Base-by-base conservation (phyloP, 2,797 vertebrate genomes). In the Mormyrops attenuatus region DNA sequence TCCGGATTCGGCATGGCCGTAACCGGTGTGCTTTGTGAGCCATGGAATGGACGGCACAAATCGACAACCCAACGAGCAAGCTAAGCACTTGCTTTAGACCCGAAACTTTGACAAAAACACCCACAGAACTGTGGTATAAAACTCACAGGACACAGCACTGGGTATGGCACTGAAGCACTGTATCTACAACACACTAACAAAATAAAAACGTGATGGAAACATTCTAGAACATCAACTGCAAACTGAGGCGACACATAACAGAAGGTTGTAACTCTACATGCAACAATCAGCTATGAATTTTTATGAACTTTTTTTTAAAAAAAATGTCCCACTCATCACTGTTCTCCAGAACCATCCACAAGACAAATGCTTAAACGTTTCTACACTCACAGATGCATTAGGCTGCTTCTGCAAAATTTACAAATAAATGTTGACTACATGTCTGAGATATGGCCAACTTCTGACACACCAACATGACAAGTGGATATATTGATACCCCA, bases 361-460 rank as follows among this genome's bases (percentile, higher is more conserved):
- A 80, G 6, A 17, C 69, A 77, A n/a, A 44, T n/a, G 73, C 73
- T 87, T 44, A 50, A 47, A 89, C 50, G 47, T 73, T 73, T 73
- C 66, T 73, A 34, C 66, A 26, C 69, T 84, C 89, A 89, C 52
- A 88, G 91, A 92, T 38, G 53, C 30, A 87, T 11, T 34, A 93
- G 88, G 77, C 84, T 91, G 52, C 82, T 85, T 90, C 89, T 91
- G 88, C 89, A 91, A 91, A 73, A 92, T 91, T 90, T 91, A 91
- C 91, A 93, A 91, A 90, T 90, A 69, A 88, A 90, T 91, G 89
- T 57, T 2, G 5, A 44, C 3, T 41, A 9, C 38, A 85, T 49
- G 63, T 84, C 82, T 44, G 13, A 89, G 20, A 89, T 85, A 66
- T 52, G 49, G 85, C 89, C 88, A 73, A 85, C 89, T 87, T 86